Base-by-base conservation (phyloP, 2,888 invertebrate genomes). In the Dasypogon diadema region DNA sequence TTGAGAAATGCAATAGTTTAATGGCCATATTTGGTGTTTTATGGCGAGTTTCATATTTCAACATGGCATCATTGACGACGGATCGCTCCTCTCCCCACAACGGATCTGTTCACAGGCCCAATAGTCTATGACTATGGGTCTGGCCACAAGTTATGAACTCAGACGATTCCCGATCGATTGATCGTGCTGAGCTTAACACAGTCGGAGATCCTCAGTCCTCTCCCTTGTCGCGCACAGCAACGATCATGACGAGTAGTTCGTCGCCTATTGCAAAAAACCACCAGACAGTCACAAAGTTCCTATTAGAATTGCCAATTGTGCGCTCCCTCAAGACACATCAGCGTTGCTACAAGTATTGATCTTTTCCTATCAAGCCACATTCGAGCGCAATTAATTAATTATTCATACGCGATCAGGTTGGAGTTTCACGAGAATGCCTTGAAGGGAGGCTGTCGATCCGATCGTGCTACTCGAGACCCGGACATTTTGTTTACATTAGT, bases 301-400 rank as follows among this genome's bases (percentile, higher is more conserved):
- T 58, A 72, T 75, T 75, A 70, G 75, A 75, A 75, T 75, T 75
- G 58, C 75, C 75, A 75, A 75, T 74, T 76, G 73, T 56, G 26
- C 37, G 63, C 37, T 76, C 68, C 56, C 75, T 60, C 55, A 48
- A 30, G 63, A 42, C 37, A 42, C 14, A 58, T 58, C 63, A 65
- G 16, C 24, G 18, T 24, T 24, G 22, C 60, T 18, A 2, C 60
- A 46, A 21, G 18, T 51, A 24, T 70, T 54, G 26, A 21, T 48
- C 48, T 6, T 26, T 48, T 16, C 48, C 70, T 51, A 70, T 70
- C 70, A 18, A 68, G 76, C 73, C 76, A 63, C 77, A 76, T 78
- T 75, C 78, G 77, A 75, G 48, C 58, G 76, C 78, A 78, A 78
- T 78, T 78, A 78, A 78, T 76, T 78, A 77, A 78, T 78, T 77